A percentile compares a stretch with the other conserved stretches of the same genome.
Conservation (phyloP, 2,797 vertebrate genomes). For the Aselliscus stoliczkanus region DNA sequence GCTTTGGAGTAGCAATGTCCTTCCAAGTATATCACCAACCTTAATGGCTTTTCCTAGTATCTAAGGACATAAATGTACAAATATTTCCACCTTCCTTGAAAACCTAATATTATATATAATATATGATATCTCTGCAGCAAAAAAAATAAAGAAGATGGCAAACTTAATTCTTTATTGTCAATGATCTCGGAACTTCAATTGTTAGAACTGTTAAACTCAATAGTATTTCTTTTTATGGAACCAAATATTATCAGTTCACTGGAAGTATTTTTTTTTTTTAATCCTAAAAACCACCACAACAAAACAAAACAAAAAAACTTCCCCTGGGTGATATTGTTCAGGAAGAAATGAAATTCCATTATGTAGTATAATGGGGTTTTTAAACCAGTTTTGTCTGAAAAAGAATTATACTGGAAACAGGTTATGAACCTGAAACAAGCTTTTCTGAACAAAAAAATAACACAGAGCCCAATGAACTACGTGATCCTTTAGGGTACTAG, state of each 20-base stretch:
- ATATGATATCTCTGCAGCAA: slow-evolving; percentile 33
- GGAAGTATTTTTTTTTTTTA: slow-evolving; percentile 29
- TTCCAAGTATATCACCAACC: not conserved
- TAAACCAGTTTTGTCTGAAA: slow-evolving; percentile 57
- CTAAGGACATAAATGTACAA: not conserved
- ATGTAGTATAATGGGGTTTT: slow-evolving; percentile 55
- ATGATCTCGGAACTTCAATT: not conserved
- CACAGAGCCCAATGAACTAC: not conserved
- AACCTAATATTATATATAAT: not conserved
- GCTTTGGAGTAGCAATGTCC: not conserved
- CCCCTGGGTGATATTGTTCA: slow-evolving; percentile 26
- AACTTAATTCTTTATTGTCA: slow-evolving; percentile 53
- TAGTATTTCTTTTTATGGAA: slow-evolving; percentile 55
- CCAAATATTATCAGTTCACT: slow-evolving; percentile 39
- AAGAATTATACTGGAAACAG: slow-evolving; percentile 54
- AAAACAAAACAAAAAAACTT: slow-evolving; percentile 27
- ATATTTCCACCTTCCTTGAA: slow-evolving; percentile 35
- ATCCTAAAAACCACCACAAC: slow-evolving; percentile 50
- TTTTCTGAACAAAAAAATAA: slow-evolving; percentile 63
- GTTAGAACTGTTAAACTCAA: slow-evolving; percentile 55
- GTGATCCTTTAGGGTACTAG: not conserved
- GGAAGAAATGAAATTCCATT: slow-evolving; percentile 68
- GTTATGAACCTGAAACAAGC: slow-evolving; percentile 30
- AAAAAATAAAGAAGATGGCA: slow-evolving; percentile 35
- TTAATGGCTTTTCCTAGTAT: not conserved